phyloP scores from a whole-genome alignment of 2,888 invertebrate species.

The Meiosimyza platycephala region DNA sequence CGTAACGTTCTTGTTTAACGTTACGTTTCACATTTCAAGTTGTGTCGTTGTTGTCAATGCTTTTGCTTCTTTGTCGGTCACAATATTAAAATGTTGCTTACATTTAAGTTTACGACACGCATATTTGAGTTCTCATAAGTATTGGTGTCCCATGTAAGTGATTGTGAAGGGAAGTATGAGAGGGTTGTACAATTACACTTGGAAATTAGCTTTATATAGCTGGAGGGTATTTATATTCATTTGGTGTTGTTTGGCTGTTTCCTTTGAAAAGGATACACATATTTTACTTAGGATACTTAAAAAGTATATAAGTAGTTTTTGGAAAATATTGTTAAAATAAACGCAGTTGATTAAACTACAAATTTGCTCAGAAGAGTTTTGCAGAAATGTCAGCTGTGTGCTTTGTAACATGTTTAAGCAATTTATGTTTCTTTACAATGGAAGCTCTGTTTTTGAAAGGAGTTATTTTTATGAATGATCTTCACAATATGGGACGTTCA shows the following conservation, averaged over 20 bases:
- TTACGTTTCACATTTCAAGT: not conserved
- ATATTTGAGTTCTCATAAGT: not conserved
- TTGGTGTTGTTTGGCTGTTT: not conserved
- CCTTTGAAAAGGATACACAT: not conserved
- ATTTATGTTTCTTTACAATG: too few species aligned
- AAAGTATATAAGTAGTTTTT: not conserved
- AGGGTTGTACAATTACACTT: not conserved
- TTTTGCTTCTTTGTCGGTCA: too few species aligned
- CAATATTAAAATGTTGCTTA: not conserved
- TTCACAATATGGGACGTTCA: too few species aligned
- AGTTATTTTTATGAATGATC: too few species aligned
- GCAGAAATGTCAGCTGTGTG: too few species aligned
- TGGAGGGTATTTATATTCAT: not conserved
- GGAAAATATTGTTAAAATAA: not conserved
- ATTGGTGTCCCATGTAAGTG: not conserved
- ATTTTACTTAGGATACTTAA: not conserved
- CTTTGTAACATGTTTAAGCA: too few species aligned
- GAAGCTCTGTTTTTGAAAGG: too few species aligned
- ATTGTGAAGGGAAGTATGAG: not conserved
- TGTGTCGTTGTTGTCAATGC: constrained; percentile 18
- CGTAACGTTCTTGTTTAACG: not conserved
- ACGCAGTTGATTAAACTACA: constrained; percentile 3
- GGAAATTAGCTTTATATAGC: not conserved
- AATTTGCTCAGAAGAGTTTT: too few species aligned
- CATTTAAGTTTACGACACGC: constrained; percentile 21